phyloP scores from a whole-genome alignment of 2,888 invertebrate species.

The Arge pagana region DNA sequence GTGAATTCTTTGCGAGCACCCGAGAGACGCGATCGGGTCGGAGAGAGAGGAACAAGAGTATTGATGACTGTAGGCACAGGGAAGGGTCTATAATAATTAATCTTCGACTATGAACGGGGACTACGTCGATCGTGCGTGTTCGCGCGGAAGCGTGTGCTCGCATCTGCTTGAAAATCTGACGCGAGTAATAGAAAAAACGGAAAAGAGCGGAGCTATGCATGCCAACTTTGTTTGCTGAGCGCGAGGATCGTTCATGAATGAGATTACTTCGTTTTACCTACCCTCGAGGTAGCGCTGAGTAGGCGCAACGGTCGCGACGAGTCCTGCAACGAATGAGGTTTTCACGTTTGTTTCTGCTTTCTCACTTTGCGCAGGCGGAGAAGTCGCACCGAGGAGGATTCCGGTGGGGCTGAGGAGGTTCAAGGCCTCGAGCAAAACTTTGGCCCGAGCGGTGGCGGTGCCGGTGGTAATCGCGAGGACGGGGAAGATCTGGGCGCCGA shows the following conservation, averaged over 20 bases:
- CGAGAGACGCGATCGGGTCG: constrained; percentile 21
- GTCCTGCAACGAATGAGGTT: too few relatives aligned
- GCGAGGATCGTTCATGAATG: too few relatives aligned
- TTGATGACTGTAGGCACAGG: constrained; percentile 57
- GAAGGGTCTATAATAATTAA: constrained; percentile 58
- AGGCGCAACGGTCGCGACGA: too few relatives aligned
- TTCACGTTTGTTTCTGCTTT: too few relatives aligned
- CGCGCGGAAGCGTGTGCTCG: too few relatives aligned
- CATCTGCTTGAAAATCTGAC: too few relatives aligned
- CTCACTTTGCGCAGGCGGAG: constrained; percentile 54
- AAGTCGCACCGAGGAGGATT: constrained; percentile 48
- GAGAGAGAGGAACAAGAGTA: constrained; percentile 35
- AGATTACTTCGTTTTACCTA: too few relatives aligned
- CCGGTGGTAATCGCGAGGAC: constrained; percentile 49
- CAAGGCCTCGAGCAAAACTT: constrained; percentile 38
- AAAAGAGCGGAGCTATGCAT: too few relatives aligned
- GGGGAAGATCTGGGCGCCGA: constrained; percentile 50
- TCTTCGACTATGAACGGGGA: constrained; percentile 46
- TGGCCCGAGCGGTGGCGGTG: constrained; percentile 28
- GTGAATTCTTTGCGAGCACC: constrained; percentile 35
- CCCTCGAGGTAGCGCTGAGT: too few relatives aligned
- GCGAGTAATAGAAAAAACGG: too few relatives aligned
- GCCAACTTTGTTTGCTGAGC: too few relatives aligned
- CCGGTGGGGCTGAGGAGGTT: constrained; percentile 37
- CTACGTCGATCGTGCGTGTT: background rate